Evolutionary conservation across 2,888 invertebrate species (phyloP).

Genomic region (Ochropleura leucogaster): DNA sequence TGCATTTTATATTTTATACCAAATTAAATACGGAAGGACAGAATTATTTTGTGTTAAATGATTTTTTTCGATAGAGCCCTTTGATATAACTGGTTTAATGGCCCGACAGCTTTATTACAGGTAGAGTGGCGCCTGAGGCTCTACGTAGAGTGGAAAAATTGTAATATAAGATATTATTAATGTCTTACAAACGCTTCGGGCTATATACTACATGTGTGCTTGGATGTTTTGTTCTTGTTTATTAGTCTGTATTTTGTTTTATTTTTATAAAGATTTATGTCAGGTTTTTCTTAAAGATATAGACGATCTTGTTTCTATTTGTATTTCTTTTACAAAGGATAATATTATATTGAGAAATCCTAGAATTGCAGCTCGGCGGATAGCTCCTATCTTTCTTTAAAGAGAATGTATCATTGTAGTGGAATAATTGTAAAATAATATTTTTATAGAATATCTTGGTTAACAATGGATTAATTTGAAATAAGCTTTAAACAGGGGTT

Average conservation of each 20-base stretch:
- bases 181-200: slow-evolving; percentile 49
- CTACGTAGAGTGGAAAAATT: slow-evolving; percentile 30
- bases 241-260: slow-evolving; percentile 18
- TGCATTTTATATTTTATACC: slow-evolving; percentile 21
- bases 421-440: not conserved
- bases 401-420: not conserved
- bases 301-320: not conserved
- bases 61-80: slow-evolving; percentile 67
- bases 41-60: slow-evolving; percentile 65
- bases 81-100: slow-evolving; percentile 58
- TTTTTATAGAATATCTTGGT: not conserved
- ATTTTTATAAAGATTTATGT: not conserved
- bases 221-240: slow-evolving; percentile 25
- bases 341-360: not conserved
- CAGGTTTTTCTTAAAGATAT: not conserved
- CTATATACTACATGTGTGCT: slow-evolving; percentile 6
- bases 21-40: slow-evolving; percentile 63
- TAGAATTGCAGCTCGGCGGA: not conserved
- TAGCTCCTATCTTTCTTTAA: not conserved
- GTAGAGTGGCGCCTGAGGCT: slow-evolving; percentile 42
- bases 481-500: too few relatives aligned
- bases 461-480: too few relatives aligned
- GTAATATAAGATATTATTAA: slow-evolving; percentile 46
- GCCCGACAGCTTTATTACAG: slow-evolving; percentile 63
- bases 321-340: not conserved